These are phyloP conservation scores for Brachionus rubens DNA, from an alignment of 1,140 invertebrate genomes.

Conservation along the genomic window DNA sequence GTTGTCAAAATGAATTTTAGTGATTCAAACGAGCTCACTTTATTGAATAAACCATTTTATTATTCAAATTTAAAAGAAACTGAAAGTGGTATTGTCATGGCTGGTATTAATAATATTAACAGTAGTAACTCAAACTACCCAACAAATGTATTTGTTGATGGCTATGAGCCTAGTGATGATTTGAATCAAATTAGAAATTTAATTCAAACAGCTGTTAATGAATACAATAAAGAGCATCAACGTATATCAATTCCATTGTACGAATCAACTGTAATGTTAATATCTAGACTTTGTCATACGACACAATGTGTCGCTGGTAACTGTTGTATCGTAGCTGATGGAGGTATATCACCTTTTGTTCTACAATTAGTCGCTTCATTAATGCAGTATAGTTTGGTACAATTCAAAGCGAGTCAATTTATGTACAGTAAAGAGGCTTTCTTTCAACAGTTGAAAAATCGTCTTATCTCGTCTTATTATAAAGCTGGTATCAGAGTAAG, in stretches of 20 bases:
- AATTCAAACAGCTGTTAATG: constrained; percentile 12
- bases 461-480: constrained; percentile 9
- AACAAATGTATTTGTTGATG: constrained; percentile 49
- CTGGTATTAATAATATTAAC: constrained; percentile 53
- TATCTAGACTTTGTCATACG: constrained; percentile 38
- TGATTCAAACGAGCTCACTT: constrained; percentile 51
- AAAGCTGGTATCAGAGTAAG: constrained; percentile 37
- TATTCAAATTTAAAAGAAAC: constrained; percentile 59
- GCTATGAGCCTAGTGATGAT: constrained; percentile 15
- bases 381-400: constrained; percentile 18
- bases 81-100: constrained; percentile 58
- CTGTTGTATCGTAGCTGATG: constrained; percentile 45
- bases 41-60: constrained; percentile 49
- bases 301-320: constrained; percentile 20
- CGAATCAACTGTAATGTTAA: not conserved
- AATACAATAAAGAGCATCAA: constrained; percentile 45
- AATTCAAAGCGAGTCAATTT: constrained; percentile 44
- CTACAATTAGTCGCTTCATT: constrained; percentile 32
- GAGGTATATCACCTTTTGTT: constrained; percentile 19
- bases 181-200: not conserved
- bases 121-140: constrained; percentile 52
- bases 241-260: constrained; percentile 29
- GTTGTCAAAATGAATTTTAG: constrained; percentile 58
- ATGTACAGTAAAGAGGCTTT: constrained; percentile 17
- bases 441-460: constrained; percentile 5